Conservation (phyloP, 2,797 vertebrate species). For the Merluccius polli region DNA sequence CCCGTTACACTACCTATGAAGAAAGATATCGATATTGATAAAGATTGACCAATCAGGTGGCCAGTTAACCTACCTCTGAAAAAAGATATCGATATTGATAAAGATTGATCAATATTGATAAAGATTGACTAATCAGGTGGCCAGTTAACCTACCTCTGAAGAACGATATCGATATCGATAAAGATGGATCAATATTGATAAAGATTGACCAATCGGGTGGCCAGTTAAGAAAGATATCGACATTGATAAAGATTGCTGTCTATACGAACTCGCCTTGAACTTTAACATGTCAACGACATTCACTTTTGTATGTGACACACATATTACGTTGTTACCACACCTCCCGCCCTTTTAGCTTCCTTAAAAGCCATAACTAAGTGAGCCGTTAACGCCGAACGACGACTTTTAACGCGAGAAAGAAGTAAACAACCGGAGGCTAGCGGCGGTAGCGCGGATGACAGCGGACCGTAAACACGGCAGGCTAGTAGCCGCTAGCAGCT, state of each 20-base stretch:
- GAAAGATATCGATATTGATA: no score
- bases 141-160: not conserved
- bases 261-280: not conserved
- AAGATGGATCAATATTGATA: no score
- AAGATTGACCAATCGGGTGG: no score
- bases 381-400: not conserved
- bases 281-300: not conserved
- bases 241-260: not conserved
- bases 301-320: not conserved
- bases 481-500: slow-evolving; percentile 43
- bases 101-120: no score
- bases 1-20: no score
- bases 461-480: slow-evolving; percentile 56
- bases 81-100: not conserved
- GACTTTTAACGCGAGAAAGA: not conserved
- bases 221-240: no score
- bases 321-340: not conserved
- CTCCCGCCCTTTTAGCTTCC: not conserved
- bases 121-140: no score
- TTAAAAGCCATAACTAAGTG: not conserved
- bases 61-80: not conserved
- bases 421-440: not conserved
- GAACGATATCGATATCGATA: not conserved
- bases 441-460: not conserved
- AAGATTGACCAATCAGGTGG: no score